Conservation (phyloP, 2,888 invertebrate species). For the Drosophila picticornis region DNA sequence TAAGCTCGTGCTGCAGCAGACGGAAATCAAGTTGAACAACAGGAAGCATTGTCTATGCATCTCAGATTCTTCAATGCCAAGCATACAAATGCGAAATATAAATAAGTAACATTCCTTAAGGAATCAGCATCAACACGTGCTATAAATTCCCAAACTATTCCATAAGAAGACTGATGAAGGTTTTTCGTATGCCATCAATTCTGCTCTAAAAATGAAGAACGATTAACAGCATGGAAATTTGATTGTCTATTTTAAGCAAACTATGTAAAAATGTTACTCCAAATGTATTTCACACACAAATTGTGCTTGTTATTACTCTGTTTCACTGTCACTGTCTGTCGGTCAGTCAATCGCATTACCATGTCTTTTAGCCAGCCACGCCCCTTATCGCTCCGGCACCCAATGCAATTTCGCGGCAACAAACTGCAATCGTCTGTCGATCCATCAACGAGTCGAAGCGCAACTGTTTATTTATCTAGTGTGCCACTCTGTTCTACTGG, state of each 20-base stretch:
- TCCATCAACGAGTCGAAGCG: constrained; percentile 63
- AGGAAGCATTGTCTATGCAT: constrained; percentile 49
- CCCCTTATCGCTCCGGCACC: constrained; percentile 2
- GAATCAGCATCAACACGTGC: constrained; percentile 1
- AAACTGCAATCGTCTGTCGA: constrained; percentile 67
- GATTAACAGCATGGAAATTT: background rate
- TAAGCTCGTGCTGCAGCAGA: constrained; percentile 43
- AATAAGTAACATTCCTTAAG: constrained; percentile 53
- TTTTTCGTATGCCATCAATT: background rate
- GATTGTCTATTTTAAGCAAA: background rate
- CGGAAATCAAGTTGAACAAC: constrained; percentile 71
- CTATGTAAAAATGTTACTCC: background rate
- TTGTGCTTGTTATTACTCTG: constrained; percentile 21
- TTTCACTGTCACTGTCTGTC: constrained; percentile 12
- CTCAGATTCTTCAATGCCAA: constrained; percentile 27
- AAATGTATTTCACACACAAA: background rate
- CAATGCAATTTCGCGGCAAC: constrained; percentile 56
- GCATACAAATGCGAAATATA: constrained; percentile 46
- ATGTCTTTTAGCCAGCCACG: constrained; percentile 23
- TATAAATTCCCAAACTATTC: background rate
- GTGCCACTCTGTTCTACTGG: constrained; percentile 30
- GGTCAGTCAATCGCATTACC: constrained; percentile 49
- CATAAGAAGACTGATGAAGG: background rate
- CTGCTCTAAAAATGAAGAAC: background rate
- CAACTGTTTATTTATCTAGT: constrained; percentile 59